Base-by-base conservation (phyloP, 37 sponge, comb jelly and placozoan species). In the Mnemiopsis leidyi region DNA sequence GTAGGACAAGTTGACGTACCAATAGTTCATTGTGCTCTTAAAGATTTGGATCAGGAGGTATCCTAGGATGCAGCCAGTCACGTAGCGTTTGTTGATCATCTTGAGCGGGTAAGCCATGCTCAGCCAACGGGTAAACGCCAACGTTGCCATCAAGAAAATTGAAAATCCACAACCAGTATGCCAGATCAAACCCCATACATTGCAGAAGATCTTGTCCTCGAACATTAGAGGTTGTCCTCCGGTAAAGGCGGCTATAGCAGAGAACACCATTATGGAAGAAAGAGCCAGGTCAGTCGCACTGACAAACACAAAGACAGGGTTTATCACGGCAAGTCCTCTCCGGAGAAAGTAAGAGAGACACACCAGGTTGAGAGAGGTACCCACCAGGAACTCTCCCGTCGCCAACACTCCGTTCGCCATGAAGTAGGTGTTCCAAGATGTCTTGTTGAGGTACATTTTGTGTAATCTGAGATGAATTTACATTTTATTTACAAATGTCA, bases 11-110 rank as follows among this genome's bases (percentile, higher is more conserved):
- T 33, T 29, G 61, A 85, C 25, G 90, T 85, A 85, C 90, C 90
- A 85, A 39, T 85, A 85, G 90, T 85, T 28, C 90, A 85, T 85
- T 37, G 90, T 85, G 30, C 90, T 85, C 90, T 85, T 85, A 61
- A 85, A 85, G 28, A 85, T 18, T 29, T 77, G 79, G 35, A 77
- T 26, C 5, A 36, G 36, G 0, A 77, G 79, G 79, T 77, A 77
- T 2, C 1, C 36, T 20, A 77, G 36, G 79, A 77, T 77, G 36
- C 36, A 34, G 18, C 30, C 32, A 77, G 32, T 32, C 20, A 77
- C 32, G 79, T 34, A 77, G 9, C 35, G 30, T 36, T 32, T 77
- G 36, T 32, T 77, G 33, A 31, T 77, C 36, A 0, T 85, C 61
- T 61, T 18, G 25, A 28, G 25, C 39, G 90, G 90, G 35, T 85